A percentile compares a stretch with the other conserved stretches of the same genome.
phyloP scores from a whole-genome alignment of 2,797 vertebrate genomes.

The Alcedo quadribrachys region DNA sequence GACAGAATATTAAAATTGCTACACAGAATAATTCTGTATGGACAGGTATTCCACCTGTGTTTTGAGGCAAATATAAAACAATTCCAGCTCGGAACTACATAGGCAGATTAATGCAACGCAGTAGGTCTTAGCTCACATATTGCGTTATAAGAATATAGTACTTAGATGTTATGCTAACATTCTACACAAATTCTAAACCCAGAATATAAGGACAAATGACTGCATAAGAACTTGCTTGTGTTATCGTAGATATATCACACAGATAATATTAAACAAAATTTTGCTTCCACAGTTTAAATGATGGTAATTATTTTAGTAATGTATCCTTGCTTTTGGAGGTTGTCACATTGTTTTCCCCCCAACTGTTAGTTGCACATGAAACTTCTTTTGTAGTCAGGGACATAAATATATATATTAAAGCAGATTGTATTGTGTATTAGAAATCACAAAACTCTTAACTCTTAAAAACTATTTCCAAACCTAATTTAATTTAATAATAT shows the following conservation, averaged over 20 bases:
- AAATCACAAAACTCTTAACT: not conserved
- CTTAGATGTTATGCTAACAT: not conserved
- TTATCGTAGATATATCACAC: not conserved
- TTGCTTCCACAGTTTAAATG: not conserved
- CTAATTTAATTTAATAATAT: not conserved
- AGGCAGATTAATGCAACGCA: not conserved
- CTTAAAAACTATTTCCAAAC: not conserved
- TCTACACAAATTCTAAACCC: not conserved
- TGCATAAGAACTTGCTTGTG: not conserved
- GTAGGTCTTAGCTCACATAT: not conserved
- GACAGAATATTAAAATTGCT: not conserved
- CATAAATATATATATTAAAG: not conserved
- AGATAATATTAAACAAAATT: not conserved
- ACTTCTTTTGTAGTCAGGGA: not conserved
- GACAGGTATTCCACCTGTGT: no score
- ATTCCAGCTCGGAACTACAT: not conserved
- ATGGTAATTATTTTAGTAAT: not conserved
- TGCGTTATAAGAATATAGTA: not conserved
- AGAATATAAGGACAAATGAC: not conserved
- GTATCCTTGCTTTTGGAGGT: not conserved
- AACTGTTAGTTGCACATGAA: not conserved
- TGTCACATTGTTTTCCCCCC: not conserved
- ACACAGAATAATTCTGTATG: not conserved
- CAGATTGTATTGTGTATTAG: not conserved
- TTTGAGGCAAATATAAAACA: not conserved